Base-by-base conservation (phyloP, 92 coral and sea anemone species). In the Chrysogorgia sp. region DNA sequence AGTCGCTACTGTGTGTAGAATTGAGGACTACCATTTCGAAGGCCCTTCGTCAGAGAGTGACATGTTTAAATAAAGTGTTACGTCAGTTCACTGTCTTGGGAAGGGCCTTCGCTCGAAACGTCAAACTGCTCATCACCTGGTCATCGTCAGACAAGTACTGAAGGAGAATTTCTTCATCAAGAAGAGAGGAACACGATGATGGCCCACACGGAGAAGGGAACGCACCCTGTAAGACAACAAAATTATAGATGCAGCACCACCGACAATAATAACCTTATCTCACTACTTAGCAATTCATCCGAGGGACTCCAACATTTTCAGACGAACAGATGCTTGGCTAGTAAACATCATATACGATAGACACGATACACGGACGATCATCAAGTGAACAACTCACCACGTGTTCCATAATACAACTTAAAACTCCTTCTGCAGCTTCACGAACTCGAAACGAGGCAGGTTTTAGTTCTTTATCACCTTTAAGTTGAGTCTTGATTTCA, bases 171-270 rank as follows among this genome's bases (percentile, higher is more conserved):
- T 91, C 96, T 70, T 93, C 98, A 55, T 90, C 89, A 41, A 93
- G 75, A 14, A 93, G 79, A 8, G 98, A 93, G 0, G 97, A 91
- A 76, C 80, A 55, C 5, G 98, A 89, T 13, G 92, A 90, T n/a
- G 98, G 97, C 30, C 98, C 98, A 69, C 98, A 89, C 0, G 98
- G 98, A 3, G 98, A 83, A 5, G 98, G 98, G 40, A 93, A 93
- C 2, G 94, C 91, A 40, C 93, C 96, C 97, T 92, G 82, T n/a
- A 13, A 60, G 34, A 35, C 14, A 43, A 37, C 7, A 19, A 79
- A 40, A 45, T 43, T 63, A 55, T 28, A 8, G 28, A 1, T 43
- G 23, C 15, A 61, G 31, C 2, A 25, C 57, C 2, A 0, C 10
- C 26, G 26, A 26, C 43, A 35, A 15, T 19, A 58, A 40, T 9